A percentile compares a stretch with the other conserved stretches of the same genome.
Evolutionary conservation across 1,140 invertebrate genomes (phyloP).

Genomic region (Drosophila navojoa): DNA sequence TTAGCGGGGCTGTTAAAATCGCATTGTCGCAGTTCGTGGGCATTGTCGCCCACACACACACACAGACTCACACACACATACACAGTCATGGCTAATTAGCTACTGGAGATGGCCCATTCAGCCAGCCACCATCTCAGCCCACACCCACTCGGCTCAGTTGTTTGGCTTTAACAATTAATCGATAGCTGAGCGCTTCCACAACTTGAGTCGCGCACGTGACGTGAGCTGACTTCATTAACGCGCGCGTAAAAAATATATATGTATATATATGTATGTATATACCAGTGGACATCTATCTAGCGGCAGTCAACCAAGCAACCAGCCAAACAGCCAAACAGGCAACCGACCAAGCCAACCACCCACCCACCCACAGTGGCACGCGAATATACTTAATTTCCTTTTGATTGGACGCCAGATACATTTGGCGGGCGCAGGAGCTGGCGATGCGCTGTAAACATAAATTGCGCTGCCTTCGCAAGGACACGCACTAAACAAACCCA

Average conservation of each 20-base stretch:
- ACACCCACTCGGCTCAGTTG: constrained; percentile 7
- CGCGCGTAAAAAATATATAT: not conserved
- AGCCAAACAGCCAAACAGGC: too few species aligned
- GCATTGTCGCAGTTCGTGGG: constrained; percentile 18
- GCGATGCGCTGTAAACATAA: constrained; percentile 72
- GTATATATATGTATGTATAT: too few species aligned
- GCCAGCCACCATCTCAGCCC: not conserved
- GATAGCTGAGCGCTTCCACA: constrained; percentile 42
- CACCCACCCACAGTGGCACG: constrained; percentile 44
- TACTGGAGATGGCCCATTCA: constrained; percentile 13
- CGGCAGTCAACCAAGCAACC: not conserved
- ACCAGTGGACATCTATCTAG: too few species aligned
- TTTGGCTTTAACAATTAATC: constrained; percentile 71
- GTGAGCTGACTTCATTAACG: constrained; percentile 27
- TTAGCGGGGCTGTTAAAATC: constrained; percentile 54
- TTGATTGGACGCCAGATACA: constrained; percentile 71
- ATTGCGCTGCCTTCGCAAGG: constrained; percentile 58
- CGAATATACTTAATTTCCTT: constrained; percentile 75
- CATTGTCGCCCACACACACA: constrained; percentile 38
- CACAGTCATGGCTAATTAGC: constrained; percentile 65
- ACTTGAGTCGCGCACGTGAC: constrained; percentile 32
- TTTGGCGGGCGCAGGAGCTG: constrained; percentile 37
- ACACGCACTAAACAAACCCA: constrained; percentile 42
- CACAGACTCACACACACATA: constrained; percentile 42
- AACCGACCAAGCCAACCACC: too few species aligned